Evolutionary conservation across 2,797 vertebrate genomes (phyloP).

Genomic region (Pantherophis alleghaniensis): DNA sequence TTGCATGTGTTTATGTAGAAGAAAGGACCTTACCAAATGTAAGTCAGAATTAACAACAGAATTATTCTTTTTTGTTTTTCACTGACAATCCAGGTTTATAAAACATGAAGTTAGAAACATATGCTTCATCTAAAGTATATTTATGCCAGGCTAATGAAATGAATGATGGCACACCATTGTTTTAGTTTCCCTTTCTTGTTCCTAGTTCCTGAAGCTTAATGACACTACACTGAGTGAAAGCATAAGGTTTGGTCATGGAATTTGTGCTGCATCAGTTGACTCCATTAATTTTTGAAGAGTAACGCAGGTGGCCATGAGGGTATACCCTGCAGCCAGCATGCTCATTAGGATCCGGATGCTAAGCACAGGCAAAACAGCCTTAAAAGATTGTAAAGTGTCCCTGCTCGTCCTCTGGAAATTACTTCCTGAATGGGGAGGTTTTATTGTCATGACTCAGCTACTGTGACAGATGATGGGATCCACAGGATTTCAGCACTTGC

Average conservation of each 20-base stretch:
- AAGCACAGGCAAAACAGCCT: neutral
- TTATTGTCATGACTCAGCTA: slow-evolving; percentile 21
- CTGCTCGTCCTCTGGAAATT: neutral
- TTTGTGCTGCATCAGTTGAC: slow-evolving; percentile 56
- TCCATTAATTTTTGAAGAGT: slow-evolving; percentile 36
- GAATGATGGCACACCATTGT: slow-evolving; percentile 22
- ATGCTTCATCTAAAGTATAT: neutral
- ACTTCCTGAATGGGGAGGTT: slow-evolving; percentile 25
- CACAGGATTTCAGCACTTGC: neutral
- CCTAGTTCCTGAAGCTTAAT: slow-evolving; percentile 52
- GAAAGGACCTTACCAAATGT: neutral
- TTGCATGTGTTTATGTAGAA: neutral
- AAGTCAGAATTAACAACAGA: slow-evolving; percentile 31
- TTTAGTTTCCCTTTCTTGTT: slow-evolving; percentile 51
- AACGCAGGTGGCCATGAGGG: slow-evolving; percentile 29
- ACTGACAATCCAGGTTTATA: slow-evolving; percentile 10
- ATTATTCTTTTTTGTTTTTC: neutral
- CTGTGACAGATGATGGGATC: neutral
- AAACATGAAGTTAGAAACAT: neutral
- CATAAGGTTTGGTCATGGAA: slow-evolving; percentile 14
- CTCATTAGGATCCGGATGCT: slow-evolving; percentile 27
- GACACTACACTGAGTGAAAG: slow-evolving; percentile 31
- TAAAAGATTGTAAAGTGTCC: neutral
- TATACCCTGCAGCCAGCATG: slow-evolving; percentile 31
- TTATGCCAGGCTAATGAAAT: slow-evolving; percentile 16